Percentiles rank a stretch among this genome's conserved stretches.
phyloP scores from a whole-genome alignment of 1,140 invertebrate genomes.

The Anoplophora glabripennis region DNA sequence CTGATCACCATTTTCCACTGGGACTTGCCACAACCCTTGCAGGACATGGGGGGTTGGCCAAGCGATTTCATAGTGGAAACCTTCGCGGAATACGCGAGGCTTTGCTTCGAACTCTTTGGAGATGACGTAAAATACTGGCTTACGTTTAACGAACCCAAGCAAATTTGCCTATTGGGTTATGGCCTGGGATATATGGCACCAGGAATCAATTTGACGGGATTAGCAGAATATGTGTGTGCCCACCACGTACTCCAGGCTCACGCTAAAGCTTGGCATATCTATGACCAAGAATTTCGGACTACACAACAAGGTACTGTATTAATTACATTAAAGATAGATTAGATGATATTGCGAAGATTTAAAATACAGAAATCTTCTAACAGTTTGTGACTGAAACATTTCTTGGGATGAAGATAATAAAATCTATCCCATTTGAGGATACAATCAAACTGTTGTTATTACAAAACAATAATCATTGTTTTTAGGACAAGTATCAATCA shows the following conservation, averaged over 20 bases:
- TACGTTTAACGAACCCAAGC: conserved; percentile 52
- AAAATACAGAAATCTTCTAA: too few species aligned
- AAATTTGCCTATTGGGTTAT: background rate
- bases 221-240: conserved; percentile 35
- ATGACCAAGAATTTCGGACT: conserved; percentile 32
- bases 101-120: conserved; percentile 21
- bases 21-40: conserved; percentile 60
- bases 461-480: too few species aligned
- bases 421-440: too few species aligned
- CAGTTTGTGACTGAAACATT: too few species aligned
- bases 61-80: conserved; percentile 58
- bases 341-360: too few species aligned
- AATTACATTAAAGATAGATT: too few species aligned
- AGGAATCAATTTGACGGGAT: conserved; percentile 47
- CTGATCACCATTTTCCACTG: conserved; percentile 52
- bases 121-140: conserved; percentile 20
- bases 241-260: conserved; percentile 36
- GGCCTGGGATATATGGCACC: conserved; percentile 29
- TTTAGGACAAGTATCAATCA: too few species aligned
- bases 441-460: too few species aligned
- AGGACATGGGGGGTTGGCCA: conserved; percentile 64
- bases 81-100: conserved; percentile 49
- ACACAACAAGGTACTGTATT: conserved; percentile 32
- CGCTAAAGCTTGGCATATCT: conserved; percentile 34
- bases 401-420: too few species aligned